Percentiles rank a stretch among this genome's conserved stretches.
Conservation (phyloP, 2,113 vertebrate genomes). For the Apteryx mantelli region DNA sequence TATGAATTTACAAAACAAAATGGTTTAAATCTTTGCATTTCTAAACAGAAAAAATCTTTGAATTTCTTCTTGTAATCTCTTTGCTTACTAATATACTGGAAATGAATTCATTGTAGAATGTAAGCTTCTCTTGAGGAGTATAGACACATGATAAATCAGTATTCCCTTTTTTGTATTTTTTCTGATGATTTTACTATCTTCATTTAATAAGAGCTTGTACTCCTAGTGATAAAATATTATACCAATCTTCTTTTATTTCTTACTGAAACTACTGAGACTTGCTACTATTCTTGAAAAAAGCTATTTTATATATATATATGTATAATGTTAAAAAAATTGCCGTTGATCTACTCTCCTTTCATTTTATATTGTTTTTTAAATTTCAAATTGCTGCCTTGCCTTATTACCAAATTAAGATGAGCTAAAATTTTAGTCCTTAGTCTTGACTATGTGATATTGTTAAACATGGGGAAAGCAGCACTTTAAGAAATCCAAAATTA, state of each 20-base stretch:
- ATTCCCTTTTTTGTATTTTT: neutral
- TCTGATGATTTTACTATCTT: neutral
- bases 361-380: neutral
- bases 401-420: neutral
- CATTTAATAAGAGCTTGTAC: neutral
- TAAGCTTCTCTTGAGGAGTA: neutral
- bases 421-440: neutral
- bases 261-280: neutral
- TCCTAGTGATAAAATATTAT: neutral
- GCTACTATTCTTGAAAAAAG: neutral
- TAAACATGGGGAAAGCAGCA: neutral
- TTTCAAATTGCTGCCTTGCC: neutral
- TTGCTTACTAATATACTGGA: neutral
- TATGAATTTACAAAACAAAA: neutral
- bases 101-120: neutral
- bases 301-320: neutral
- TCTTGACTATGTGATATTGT: neutral
- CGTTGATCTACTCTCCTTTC: neutral
- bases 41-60: neutral
- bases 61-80: neutral
- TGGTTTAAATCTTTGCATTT: neutral
- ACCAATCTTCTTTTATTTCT: neutral
- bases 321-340: neutral
- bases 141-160: neutral
- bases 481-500: neutral